Evolutionary conservation across 2,888 invertebrate species (phyloP).

Genomic region (Brenthis daphne): DNA sequence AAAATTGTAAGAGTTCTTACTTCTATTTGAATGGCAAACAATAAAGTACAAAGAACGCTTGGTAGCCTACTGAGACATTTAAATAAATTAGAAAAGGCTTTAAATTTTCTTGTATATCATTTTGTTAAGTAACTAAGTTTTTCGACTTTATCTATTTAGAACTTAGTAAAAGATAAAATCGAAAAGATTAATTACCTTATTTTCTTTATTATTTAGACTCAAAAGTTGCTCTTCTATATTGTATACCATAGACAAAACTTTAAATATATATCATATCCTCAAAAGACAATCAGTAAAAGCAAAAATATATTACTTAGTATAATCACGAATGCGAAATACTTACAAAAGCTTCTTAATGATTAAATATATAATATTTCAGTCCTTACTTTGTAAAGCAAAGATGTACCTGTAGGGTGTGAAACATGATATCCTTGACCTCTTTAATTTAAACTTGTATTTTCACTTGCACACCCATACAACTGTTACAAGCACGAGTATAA

Average conservation of each 20-base stretch:
- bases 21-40: slow-evolving; percentile 55
- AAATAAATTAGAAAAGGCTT: slow-evolving; percentile 37
- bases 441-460: slow-evolving; percentile 32
- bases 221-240: no score
- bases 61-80: slow-evolving; percentile 38
- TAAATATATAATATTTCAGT: not conserved
- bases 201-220: no score
- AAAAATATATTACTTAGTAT: not conserved
- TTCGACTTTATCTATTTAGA: slow-evolving; percentile 21
- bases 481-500: slow-evolving; percentile 49
- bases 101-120: slow-evolving; percentile 25
- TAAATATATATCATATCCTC: not conserved
- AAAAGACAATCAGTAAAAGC: slow-evolving; percentile 1
- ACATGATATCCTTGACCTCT: slow-evolving; percentile 42
- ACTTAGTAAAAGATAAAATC: no score
- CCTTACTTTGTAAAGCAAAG: not conserved
- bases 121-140: slow-evolving; percentile 12
- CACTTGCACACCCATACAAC: slow-evolving; percentile 33
- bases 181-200: no score
- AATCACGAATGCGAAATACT: not conserved
- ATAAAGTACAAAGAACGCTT: slow-evolving; percentile 44
- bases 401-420: slow-evolving; percentile 30
- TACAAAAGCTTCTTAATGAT: not conserved
- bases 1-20: slow-evolving; percentile 19
- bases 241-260: no score